Base-by-base conservation (phyloP, 1,140 invertebrate species). In the Brachionus rubens region DNA sequence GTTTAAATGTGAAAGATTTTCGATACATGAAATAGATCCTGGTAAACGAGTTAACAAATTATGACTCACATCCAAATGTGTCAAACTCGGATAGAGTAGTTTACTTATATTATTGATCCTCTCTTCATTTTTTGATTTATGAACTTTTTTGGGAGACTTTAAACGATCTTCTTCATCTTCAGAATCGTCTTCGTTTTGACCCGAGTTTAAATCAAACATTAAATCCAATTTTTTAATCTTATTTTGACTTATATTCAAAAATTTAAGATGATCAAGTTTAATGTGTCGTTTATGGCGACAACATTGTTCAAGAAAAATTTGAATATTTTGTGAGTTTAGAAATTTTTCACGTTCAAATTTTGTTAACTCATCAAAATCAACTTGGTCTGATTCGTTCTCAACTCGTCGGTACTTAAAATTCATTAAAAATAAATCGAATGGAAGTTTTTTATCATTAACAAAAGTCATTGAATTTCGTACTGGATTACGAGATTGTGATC, bases 21-120 rank as follows among this genome's bases (percentile, higher is more conserved):
- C 88, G 0, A 98, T 86, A 81, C 96, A 91, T 78, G 93, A 90
- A 59, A 98, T 90, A 56, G 91, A 91, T 0, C 88, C 82, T 1
- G 96, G 93, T 50, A 99, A 89, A 79, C 90, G 89, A 77, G 86
- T 87, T 3, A 96, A 82, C 33, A 87, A 86, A 84, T 99, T 98
- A 80, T 91, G 91, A 79, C 92, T 93, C 6, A 98, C 88, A 83
- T 98, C 96, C 78, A 98, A 84, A 90, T 94, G 94, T 1, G 92
- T 95, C 43, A 99, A 87, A 81, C 91, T 92, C 0, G 96, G 95
- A 85, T 96, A 97, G 78, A 98, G 86, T 21, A 96, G 87, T 65
- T 89, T 72, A 24, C n/a, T 36, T 16, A 52, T 46, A 10, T 33
- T 21, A 50, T 36, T 40, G 9, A 33, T 33, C 1, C 36, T 76